Percentiles rank a stretch among this genome's conserved stretches.
These are phyloP conservation scores for Antedon mediterranea DNA, from an alignment of 53 echinoderm and acorn worm species.

Conservation along the genomic window DNA sequence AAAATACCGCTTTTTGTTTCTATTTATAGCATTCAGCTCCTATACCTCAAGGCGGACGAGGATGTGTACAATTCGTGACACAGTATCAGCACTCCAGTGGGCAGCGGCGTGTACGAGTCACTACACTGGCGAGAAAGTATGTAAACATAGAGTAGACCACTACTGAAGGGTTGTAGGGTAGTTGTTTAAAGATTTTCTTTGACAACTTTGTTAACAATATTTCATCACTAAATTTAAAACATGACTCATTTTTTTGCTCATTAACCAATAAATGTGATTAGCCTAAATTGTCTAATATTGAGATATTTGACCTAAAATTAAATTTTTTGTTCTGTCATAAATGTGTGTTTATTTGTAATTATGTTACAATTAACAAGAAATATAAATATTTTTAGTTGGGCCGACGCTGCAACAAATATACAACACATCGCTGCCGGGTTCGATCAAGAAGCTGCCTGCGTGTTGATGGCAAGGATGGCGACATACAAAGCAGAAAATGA, in stretches of 20 bases:
- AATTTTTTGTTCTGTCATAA: no score
- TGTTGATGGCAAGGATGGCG: slow-evolving; percentile 84
- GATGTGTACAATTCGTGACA: slow-evolving; percentile 86
- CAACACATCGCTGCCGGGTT: slow-evolving; percentile 86
- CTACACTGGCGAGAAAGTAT: slow-evolving; percentile 95
- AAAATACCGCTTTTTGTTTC: background rate
- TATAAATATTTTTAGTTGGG: slow-evolving; percentile 44
- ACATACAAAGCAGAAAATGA: slow-evolving; percentile 73
- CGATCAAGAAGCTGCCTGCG: slow-evolving; percentile 91
- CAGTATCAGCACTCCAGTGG: slow-evolving; percentile 99
- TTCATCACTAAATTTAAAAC: no score
- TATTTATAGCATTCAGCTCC: slow-evolving; percentile 85
- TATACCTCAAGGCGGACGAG: slow-evolving; percentile 86
- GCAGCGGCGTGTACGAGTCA: slow-evolving; percentile 77
- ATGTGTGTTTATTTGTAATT: no score
- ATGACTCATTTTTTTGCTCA: no score
- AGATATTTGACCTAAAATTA: no score
- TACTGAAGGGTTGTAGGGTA: no score
- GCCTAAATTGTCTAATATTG: no score
- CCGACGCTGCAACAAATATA: slow-evolving; percentile 81
- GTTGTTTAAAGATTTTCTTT: no score
- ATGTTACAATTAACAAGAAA: no score
- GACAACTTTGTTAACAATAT: no score
- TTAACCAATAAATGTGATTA: no score
- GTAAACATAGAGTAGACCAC: no score